These are phyloP conservation scores for Flexamia atlantica DNA, from an alignment of 2,888 invertebrate genomes.

Conservation along the genomic window DNA sequence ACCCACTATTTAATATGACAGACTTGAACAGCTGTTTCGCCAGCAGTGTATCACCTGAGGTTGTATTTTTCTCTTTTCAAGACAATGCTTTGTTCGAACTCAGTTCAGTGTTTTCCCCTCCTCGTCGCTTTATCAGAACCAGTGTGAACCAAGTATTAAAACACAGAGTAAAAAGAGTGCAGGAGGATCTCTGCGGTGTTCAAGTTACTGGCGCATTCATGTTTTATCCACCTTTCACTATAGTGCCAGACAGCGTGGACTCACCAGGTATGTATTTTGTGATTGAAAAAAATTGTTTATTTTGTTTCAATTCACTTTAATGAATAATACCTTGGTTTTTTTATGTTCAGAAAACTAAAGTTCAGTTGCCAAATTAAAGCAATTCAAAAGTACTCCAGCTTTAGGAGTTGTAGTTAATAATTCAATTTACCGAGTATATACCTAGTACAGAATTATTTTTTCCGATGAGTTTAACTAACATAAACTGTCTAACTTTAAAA, in stretches of 20 bases:
- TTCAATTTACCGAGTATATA: too few relatives aligned
- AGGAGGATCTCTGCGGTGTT: not conserved
- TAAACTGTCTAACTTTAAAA: too few relatives aligned
- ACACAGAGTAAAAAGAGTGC: not conserved
- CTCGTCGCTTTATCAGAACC: not conserved
- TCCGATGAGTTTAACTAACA: too few relatives aligned
- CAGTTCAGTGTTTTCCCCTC: not conserved
- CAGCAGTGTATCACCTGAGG: not conserved
- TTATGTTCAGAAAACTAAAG: too few relatives aligned
- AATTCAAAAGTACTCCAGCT: too few relatives aligned
- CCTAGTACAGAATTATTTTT: too few relatives aligned
- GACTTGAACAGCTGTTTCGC: not conserved
- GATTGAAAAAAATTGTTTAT: too few relatives aligned
- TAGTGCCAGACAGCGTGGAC: not conserved
- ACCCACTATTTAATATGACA: not conserved
- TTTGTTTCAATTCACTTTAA: too few relatives aligned
- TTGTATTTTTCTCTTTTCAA: not conserved
- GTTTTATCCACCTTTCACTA: not conserved
- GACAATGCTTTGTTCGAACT: not conserved
- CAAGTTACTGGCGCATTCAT: not conserved
- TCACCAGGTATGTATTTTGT: not conserved
- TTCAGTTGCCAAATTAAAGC: too few relatives aligned
- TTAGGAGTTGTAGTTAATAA: too few relatives aligned
- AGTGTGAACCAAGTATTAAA: conserved; percentile 6
- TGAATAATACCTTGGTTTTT: too few relatives aligned